Evolutionary conservation across 2,888 invertebrate genomes (phyloP).

Genomic region (Yponomeuta evonymella): DNA sequence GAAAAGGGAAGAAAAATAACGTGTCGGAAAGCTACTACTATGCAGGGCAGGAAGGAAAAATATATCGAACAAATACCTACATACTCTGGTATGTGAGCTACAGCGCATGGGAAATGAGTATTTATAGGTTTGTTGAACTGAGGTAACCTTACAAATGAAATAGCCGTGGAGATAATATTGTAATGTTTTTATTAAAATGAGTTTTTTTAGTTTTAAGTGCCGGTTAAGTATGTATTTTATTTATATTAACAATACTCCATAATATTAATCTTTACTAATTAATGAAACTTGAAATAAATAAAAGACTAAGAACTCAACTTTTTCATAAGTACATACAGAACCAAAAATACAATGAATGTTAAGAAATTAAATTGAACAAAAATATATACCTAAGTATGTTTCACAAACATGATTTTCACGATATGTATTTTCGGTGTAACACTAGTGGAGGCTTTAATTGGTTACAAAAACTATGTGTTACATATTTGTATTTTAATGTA

Average conservation of each 20-base stretch:
- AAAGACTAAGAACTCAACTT: conserved; percentile 39
- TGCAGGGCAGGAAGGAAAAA: conserved; percentile 30
- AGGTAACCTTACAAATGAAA: conserved; percentile 57
- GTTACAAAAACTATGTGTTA: conserved; percentile 52
- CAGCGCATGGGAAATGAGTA: conserved; percentile 33
- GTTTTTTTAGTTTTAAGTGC: conserved; percentile 59
- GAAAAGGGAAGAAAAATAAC: conserved; percentile 52
- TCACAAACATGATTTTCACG: not conserved
- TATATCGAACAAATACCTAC: conserved; percentile 28
- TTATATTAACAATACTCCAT: conserved; percentile 42
- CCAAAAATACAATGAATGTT: conserved; percentile 60
- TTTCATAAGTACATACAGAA: conserved; percentile 78
- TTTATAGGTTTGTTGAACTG: conserved; percentile 26
- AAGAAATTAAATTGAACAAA: conserved; percentile 24
- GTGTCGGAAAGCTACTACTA: conserved; percentile 62
- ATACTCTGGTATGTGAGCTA: conserved; percentile 72
- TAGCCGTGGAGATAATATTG: conserved; percentile 56
- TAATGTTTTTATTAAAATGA: conserved; percentile 68
- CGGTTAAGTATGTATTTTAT: conserved; percentile 70
- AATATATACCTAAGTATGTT: not conserved
- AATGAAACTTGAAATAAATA: conserved; percentile 44
- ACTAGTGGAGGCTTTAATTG: conserved; percentile 48
- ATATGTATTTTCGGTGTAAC: conserved; percentile 48
- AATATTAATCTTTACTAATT: conserved; percentile 59
- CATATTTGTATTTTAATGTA: conserved; percentile 44